Evolutionary conservation across 2,797 vertebrate genomes (phyloP).

Genomic region (Paedocypris micromegethes): DNA sequence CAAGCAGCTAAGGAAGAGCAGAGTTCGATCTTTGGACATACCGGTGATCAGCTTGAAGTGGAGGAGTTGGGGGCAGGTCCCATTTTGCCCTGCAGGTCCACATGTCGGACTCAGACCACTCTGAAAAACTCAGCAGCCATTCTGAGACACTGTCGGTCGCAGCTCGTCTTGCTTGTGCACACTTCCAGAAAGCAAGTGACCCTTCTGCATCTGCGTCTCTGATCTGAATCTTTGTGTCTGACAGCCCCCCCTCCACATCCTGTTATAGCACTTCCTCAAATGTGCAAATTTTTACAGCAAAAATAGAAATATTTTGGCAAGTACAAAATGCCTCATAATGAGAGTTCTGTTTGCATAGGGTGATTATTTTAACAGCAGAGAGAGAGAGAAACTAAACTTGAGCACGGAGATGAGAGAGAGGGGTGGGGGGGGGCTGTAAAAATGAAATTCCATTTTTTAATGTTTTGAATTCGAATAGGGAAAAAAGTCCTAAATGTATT

Average conservation of each 20-base stretch:
- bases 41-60: conserved; percentile 26
- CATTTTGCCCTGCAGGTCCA: conserved; percentile 44
- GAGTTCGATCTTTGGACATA: conserved; percentile 17
- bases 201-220: background rate
- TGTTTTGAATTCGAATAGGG: no score
- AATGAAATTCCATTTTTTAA: no score
- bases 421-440: no score
- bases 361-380: no score
- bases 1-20: background rate
- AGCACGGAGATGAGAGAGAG: no score
- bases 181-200: conserved; percentile 2
- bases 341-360: no score
- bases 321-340: no score
- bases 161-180: background rate
- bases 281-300: conserved; percentile 7
- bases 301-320: no score
- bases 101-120: conserved; percentile 24
- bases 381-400: no score
- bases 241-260: conserved; percentile 42
- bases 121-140: conserved; percentile 1
- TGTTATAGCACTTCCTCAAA: conserved; percentile 49
- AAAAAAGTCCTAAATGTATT: no score
- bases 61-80: conserved; percentile 51
- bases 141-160: background rate
- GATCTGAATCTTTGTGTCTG: conserved; percentile 24